Evolutionary conservation across 2,797 vertebrate genomes (phyloP).

Genomic region (Danio choprae): DNA sequence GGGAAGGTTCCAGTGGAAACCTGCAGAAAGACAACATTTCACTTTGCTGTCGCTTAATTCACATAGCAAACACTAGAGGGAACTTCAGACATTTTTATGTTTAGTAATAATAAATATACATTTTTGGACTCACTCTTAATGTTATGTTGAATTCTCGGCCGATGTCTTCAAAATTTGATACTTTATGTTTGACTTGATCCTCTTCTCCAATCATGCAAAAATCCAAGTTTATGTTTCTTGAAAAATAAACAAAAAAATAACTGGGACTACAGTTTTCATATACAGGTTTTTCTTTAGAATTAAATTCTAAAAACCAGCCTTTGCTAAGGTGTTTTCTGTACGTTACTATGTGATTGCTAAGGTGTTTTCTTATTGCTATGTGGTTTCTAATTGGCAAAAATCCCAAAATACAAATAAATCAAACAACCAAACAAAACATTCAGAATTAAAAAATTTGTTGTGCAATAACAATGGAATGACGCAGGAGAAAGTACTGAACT

Average conservation of each 20-base stretch:
- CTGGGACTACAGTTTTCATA: neutral
- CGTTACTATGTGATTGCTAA: too few species aligned
- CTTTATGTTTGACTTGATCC: slow-evolving; percentile 66
- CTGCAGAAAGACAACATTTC: slow-evolving; percentile 63
- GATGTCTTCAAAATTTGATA: slow-evolving; percentile 80
- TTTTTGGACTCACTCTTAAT: slow-evolving; percentile 21
- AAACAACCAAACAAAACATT: too few species aligned
- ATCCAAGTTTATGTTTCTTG: slow-evolving; percentile 79
- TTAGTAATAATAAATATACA: too few species aligned
- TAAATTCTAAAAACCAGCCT: too few species aligned
- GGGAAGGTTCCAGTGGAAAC: slow-evolving; percentile 80
- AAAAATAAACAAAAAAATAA: slow-evolving; percentile 1
- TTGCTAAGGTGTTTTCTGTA: too few species aligned
- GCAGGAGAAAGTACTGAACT: too few species aligned
- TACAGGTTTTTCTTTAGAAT: too few species aligned
- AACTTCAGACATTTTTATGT: neutral
- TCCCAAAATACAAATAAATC: too few species aligned
- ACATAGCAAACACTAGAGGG: neutral
- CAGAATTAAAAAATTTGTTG: too few species aligned
- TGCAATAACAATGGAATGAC: too few species aligned
- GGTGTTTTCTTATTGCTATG: too few species aligned
- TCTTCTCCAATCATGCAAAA: slow-evolving; percentile 80
- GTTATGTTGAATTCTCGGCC: slow-evolving; percentile 81
- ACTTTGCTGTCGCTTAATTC: neutral
- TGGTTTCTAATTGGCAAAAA: too few species aligned